A percentile compares a stretch with the other conserved stretches of the same genome.
These are phyloP conservation scores for Oceanodroma leucorhoa DNA, from an alignment of 2,797 vertebrate species.

Conservation along the genomic window DNA sequence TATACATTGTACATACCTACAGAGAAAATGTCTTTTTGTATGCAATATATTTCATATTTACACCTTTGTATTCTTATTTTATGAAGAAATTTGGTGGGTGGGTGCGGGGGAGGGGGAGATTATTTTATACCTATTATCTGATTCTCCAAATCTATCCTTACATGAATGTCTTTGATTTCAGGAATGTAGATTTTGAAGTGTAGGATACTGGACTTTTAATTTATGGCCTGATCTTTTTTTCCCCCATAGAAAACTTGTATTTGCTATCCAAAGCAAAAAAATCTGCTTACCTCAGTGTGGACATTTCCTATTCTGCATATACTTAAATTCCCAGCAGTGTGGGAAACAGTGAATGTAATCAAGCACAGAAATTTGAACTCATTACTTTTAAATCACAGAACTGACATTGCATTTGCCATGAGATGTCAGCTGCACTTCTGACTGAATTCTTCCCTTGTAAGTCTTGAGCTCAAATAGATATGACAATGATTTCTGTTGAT, in stretches of 20 bases:
- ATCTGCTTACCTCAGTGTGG: neutral
- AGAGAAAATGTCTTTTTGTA: neutral
- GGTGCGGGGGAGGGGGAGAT: fast-evolving
- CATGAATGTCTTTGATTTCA: neutral
- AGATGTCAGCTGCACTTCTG: neutral
- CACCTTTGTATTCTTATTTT: neutral
- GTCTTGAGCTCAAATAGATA: neutral
- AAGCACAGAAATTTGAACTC: neutral
- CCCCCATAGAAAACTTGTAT: neutral
- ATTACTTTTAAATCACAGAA: neutral
- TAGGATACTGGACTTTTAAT: neutral
- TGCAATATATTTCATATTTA: neutral
- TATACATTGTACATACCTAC: neutral
- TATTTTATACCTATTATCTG: neutral
- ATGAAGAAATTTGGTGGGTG: neutral
- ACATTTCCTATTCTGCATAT: neutral
- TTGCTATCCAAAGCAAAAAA: neutral
- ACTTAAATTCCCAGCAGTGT: neutral
- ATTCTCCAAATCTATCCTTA: neutral
- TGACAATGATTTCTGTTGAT: neutral
- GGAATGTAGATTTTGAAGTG: neutral
- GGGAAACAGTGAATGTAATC: neutral
- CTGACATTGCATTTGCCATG: neutral
- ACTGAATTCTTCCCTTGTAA: neutral
- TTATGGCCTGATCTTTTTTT: neutral